Base-by-base conservation (phyloP, 2,888 invertebrate species). In the Erebia epiphron region DNA sequence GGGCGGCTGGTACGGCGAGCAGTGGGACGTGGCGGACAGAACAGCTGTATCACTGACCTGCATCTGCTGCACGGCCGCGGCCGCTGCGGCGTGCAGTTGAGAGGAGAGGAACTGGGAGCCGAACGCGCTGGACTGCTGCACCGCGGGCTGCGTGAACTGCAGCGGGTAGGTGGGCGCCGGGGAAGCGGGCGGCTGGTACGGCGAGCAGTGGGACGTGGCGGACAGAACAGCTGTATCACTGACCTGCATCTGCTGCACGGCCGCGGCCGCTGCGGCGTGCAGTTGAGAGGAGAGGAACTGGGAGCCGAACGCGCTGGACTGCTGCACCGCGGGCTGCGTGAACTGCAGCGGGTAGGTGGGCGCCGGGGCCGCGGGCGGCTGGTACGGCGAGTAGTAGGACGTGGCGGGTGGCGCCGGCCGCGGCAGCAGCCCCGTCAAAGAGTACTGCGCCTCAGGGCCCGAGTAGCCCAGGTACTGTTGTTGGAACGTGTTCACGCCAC, bases 281-380 rank as follows among this genome's bases (percentile, higher is more conserved):
- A 92, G 84, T 77, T 92, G 92, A 73, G 91, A 89, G 0, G 92
- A 91, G 21, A 92, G 85, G 81, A 90, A 92, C 82, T 92, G 92
- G 69, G 92, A 91, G 75, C 87, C 84, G 79, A 91, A 92, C 11
- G 94, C 92, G 73, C 88, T 90, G 13, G 94, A 94, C 79, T 94
- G 89, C 73, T 67, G 67, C 26, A 67, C 67, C 5, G 94, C 94
- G 1, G 94, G 95, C 79, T 95, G 95, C 70, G 95, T 94, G 86
- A 94, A 95, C 84, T 95, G 95, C 77, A 94, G 89, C 74, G 94
- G 95, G 79, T 95, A 95, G 9, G 94, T 94, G 73, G 95, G 94
- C 71, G 95, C 95, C 26, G 95, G 95, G 68, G 95, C 95, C 26
- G 86, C 76, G 18, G 89, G 86, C 76, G 88, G 90, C 83, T 92